Percentiles rank a stretch among this genome's conserved stretches.
Conservation (phyloP, 1,140 invertebrate genomes). For the Medauroidea extradentata region DNA sequence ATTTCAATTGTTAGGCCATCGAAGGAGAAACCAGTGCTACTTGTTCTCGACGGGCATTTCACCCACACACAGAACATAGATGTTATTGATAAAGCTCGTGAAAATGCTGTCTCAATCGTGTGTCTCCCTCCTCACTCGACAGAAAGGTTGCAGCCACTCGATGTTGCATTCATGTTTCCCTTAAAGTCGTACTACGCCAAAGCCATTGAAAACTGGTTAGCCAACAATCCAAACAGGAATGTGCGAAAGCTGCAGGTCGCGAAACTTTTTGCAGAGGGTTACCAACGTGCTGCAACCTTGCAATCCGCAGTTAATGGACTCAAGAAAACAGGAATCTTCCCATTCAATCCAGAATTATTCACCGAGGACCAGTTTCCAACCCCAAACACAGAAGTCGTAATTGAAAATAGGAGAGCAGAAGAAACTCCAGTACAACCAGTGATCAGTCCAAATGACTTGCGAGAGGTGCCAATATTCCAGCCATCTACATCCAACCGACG, state of each 20-base stretch:
- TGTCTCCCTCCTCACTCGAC: slow-evolving; percentile 37
- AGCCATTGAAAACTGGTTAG: slow-evolving; percentile 14
- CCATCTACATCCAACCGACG: too few species aligned
- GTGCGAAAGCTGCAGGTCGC: slow-evolving; percentile 29
- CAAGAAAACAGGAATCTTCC: slow-evolving; percentile 38
- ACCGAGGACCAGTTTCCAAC: too few species aligned
- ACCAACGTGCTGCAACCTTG: slow-evolving; percentile 35
- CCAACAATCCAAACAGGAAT: background rate
- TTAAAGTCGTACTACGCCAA: slow-evolving; percentile 36
- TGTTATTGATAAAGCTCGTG: slow-evolving; percentile 25
- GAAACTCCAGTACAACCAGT: too few species aligned
- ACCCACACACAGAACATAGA: slow-evolving; percentile 40
- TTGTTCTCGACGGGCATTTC: slow-evolving; percentile 41
- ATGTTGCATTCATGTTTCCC: slow-evolving; percentile 39
- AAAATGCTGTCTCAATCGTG: slow-evolving; percentile 24
- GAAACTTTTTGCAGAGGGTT: slow-evolving; percentile 35
- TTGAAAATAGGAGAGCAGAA: too few species aligned
- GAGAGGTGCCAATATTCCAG: too few species aligned
- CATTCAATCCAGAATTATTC: slow-evolving; percentile 23
- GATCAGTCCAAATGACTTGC: too few species aligned
- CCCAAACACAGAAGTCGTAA: too few species aligned
- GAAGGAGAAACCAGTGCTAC: slow-evolving; percentile 29
- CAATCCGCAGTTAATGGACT: slow-evolving; percentile 39
- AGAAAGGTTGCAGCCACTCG: slow-evolving; percentile 41
- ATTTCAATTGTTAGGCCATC: slow-evolving; percentile 19